phyloP scores from a whole-genome alignment of 2,113 vertebrate genomes.

The Heterochromis multidens region DNA sequence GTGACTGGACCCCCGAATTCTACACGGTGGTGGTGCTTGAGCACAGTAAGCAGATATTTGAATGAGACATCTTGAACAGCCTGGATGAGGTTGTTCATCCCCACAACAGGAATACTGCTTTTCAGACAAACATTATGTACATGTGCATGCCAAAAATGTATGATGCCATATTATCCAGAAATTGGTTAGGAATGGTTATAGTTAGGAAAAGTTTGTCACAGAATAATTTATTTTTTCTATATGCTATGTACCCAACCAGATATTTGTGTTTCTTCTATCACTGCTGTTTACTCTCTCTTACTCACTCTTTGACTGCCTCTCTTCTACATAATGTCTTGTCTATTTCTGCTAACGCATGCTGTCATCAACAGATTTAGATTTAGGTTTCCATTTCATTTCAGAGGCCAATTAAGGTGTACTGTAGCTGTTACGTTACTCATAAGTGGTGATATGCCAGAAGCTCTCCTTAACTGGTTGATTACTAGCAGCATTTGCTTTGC shows the following conservation, averaged over 20 bases:
- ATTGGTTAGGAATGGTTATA: too few relatives aligned
- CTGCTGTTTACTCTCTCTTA: neutral
- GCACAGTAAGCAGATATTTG: neutral
- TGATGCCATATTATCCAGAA: too few relatives aligned
- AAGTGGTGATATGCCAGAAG: neutral
- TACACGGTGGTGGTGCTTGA: accelerated
- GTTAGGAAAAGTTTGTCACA: too few relatives aligned
- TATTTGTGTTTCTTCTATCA: neutral
- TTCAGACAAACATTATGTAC: too few relatives aligned
- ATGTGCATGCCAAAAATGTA: too few relatives aligned
- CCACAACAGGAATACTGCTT: too few relatives aligned
- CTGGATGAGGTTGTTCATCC: too few relatives aligned
- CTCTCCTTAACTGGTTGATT: neutral
- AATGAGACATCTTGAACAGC: neutral
- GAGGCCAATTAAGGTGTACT: constrained; percentile 27
- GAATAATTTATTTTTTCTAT: too few relatives aligned
- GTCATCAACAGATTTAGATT: constrained; percentile 36
- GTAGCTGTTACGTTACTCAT: constrained; percentile 15
- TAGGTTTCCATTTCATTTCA: constrained; percentile 31
- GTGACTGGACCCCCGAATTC: neutral
- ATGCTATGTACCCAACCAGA: neutral
- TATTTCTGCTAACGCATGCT: constrained; percentile 20
- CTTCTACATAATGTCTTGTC: neutral
- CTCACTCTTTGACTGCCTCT: neutral
- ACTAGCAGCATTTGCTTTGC: neutral